Evolutionary conservation across 1,140 invertebrate species (phyloP).

Genomic region (Sarcophaga bullata): DNA sequence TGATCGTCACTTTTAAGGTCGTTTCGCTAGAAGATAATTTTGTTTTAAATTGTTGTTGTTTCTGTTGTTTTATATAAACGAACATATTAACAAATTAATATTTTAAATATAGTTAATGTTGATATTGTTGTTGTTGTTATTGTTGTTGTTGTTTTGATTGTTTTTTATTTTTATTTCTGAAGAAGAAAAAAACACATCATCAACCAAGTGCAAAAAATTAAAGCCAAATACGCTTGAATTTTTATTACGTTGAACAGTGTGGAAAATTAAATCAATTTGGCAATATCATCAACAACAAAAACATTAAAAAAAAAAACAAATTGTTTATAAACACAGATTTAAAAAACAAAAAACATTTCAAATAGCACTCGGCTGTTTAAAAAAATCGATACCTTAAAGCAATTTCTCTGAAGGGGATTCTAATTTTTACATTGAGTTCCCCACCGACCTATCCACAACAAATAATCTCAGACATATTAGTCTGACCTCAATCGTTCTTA

Average conservation of each 20-base stretch:
- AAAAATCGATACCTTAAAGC: too few species aligned
- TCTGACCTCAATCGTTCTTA: too few species aligned
- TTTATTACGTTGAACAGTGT: background rate
- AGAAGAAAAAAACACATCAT: background rate
- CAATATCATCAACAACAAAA: slow-evolving; percentile 1
- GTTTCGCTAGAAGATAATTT: background rate
- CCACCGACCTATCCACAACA: too few species aligned
- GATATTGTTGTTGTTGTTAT: background rate
- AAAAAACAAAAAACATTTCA: too few species aligned
- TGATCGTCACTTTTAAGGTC: background rate
- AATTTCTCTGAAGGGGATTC: too few species aligned
- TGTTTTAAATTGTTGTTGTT: too few species aligned
- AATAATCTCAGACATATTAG: too few species aligned
- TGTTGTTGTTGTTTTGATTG: background rate
- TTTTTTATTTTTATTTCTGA: too few species aligned
- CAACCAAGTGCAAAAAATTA: background rate
- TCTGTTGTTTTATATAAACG: background rate
- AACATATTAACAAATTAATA: background rate
- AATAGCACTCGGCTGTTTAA: too few species aligned
- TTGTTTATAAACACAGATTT: too few species aligned
- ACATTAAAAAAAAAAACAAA: background rate
- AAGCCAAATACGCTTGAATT: background rate
- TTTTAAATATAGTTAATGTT: background rate
- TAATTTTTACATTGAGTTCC: too few species aligned
- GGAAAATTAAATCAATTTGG: background rate